These are phyloP conservation scores for Cephus cinctus DNA, from an alignment of 1,140 invertebrate species.

Conservation along the genomic window DNA sequence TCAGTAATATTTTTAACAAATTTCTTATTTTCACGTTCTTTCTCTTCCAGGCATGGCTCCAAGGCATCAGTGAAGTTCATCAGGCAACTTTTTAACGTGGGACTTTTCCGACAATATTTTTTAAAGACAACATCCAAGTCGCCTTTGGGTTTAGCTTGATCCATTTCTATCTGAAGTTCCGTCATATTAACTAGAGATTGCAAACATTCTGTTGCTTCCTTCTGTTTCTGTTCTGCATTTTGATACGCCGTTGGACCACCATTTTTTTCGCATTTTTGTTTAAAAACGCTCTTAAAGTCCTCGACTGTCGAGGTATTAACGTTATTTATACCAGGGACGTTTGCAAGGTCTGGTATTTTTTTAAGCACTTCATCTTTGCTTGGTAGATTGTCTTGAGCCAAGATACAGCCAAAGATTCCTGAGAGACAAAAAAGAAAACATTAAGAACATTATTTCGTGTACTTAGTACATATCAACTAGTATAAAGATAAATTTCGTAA, in stretches of 20 bases:
- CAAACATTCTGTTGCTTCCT: conserved; percentile 50
- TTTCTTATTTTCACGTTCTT: conserved; percentile 61
- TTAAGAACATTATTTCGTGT: not conserved
- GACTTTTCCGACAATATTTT: conserved; percentile 68
- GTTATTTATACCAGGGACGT: conserved; percentile 22
- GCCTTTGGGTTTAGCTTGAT: conserved; percentile 59
- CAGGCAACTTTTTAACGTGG: conserved; percentile 61
- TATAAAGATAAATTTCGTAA: too few species aligned
- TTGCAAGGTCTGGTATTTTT: conserved; percentile 21
- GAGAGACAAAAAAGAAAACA: conserved; percentile 4
- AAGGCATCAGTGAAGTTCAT: conserved; percentile 60
- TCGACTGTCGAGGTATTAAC: conserved; percentile 34
- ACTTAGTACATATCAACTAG: too few species aligned
- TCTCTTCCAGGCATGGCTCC: conserved; percentile 63
- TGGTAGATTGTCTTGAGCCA: conserved; percentile 8
- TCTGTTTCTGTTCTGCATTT: conserved; percentile 34
- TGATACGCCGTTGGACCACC: conserved; percentile 38
- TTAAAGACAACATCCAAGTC: conserved; percentile 67
- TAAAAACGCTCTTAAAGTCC: conserved; percentile 36
- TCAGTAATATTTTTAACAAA: conserved; percentile 65
- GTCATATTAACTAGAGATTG: conserved; percentile 55
- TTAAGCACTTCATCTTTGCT: conserved; percentile 18
- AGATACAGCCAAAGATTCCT: conserved; percentile 1
- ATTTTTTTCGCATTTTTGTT: conserved; percentile 52
- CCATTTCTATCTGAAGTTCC: conserved; percentile 60